phyloP scores from a whole-genome alignment of 2,888 invertebrate genomes.

The Oxyteleia sp. region DNA sequence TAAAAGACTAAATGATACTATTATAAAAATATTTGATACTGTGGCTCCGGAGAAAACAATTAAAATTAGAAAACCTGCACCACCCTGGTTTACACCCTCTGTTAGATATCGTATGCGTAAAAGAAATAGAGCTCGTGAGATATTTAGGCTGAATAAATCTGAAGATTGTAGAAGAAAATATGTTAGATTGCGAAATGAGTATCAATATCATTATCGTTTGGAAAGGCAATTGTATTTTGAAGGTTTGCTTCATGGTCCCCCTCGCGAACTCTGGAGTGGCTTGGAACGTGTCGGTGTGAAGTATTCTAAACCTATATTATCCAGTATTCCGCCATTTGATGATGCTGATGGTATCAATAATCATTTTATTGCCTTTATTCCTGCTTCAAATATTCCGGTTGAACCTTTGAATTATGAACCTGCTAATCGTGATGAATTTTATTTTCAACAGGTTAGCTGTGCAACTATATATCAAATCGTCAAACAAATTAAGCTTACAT shows the following conservation, averaged over 20 bases:
- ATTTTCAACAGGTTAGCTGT: neutral
- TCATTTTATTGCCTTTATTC: neutral
- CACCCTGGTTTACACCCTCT: neutral
- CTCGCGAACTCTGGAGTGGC: neutral
- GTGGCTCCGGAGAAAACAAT: neutral
- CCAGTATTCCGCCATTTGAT: neutral
- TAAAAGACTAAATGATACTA: neutral
- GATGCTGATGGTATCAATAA: neutral
- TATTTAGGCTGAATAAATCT: neutral
- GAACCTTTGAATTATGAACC: too few species aligned
- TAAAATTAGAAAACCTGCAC: neutral
- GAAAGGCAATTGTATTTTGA: constrained; percentile 10
- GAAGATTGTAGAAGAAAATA: neutral
- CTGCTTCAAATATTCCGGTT: too few species aligned
- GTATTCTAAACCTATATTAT: neutral
- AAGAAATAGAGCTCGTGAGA: neutral
- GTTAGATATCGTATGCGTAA: neutral
- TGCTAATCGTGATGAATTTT: neutral
- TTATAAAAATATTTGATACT: neutral
- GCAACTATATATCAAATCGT: neutral
- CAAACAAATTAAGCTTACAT: constrained; percentile 14
- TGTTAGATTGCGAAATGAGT: neutral
- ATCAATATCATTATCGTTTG: neutral
- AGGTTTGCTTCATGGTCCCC: neutral
- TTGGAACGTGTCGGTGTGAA: neutral